Conservation (phyloP, 2,888 invertebrate species). For the Eurytoma californica region DNA sequence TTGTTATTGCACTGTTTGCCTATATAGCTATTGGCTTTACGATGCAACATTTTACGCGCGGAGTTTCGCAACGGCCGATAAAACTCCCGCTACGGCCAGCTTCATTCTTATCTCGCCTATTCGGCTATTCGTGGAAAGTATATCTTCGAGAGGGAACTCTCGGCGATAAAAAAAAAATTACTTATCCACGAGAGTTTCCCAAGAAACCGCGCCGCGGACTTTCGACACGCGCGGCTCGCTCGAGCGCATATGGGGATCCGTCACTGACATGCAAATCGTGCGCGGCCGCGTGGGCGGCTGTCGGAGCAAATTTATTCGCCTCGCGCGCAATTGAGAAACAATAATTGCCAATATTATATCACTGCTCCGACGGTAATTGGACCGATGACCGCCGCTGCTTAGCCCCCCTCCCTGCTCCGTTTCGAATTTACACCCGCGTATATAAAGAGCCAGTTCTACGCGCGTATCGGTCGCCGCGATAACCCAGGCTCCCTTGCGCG, state of each 20-base stretch:
- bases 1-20: no score
- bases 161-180: conserved; percentile 1
- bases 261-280: conserved; percentile 17
- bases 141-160: not conserved
- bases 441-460: no score
- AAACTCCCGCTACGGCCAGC: no score
- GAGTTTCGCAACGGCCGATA: no score
- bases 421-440: not conserved
- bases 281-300: conserved; percentile 29
- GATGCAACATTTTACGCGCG: no score
- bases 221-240: not conserved
- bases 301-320: conserved; percentile 40
- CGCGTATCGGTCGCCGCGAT: no score
- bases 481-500: not conserved
- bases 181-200: conserved; percentile 10
- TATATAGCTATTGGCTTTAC: no score
- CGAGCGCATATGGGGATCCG: conserved; percentile 8
- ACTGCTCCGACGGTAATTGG: conserved; percentile 32
- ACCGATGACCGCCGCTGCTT: conserved; percentile 25
- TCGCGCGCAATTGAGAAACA: conserved; percentile 35
- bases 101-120: no score
- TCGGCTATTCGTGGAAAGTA: no score
- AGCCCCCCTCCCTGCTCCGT: not conserved
- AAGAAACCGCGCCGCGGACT: conserved; percentile 14
- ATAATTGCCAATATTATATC: conserved; percentile 51